Conservation (phyloP, 1,140 invertebrate genomes). For the Proales similis region DNA sequence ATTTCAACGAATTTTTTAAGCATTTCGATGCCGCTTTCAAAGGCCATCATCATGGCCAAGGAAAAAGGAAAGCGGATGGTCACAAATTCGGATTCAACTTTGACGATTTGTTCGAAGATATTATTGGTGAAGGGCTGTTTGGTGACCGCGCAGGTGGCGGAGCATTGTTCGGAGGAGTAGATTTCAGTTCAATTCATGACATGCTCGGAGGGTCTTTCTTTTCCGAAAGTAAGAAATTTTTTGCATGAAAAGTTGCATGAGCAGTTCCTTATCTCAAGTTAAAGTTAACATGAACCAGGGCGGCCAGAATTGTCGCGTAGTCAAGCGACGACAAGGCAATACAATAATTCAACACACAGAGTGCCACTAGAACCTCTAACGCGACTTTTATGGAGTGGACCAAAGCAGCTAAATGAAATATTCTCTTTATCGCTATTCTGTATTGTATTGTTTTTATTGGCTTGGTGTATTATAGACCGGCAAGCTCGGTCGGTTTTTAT, state of each 20-base stretch:
- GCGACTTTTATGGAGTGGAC: not conserved
- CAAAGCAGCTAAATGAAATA: too few relatives aligned
- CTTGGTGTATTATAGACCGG: not conserved
- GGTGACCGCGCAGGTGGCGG: too few relatives aligned
- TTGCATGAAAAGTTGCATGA: not conserved
- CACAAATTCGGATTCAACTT: slow-evolving; percentile 30
- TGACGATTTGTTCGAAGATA: slow-evolving; percentile 34
- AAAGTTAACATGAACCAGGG: slow-evolving; percentile 31
- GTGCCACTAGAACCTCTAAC: slow-evolving; percentile 18
- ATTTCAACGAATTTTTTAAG: slow-evolving; percentile 29
- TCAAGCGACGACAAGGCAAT: slow-evolving; percentile 34
- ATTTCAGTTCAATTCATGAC: not conserved
- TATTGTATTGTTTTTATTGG: not conserved
- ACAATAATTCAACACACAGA: slow-evolving; percentile 31
- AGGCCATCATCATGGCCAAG: slow-evolving; percentile 32
- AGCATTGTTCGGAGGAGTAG: slow-evolving; percentile 6
- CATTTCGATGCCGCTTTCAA: slow-evolving; percentile 24
- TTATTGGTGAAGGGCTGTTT: too few relatives aligned
- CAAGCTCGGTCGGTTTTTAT: not conserved
- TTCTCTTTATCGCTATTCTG: slow-evolving; percentile 13
- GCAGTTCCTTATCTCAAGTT: not conserved
- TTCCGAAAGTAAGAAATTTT: slow-evolving; percentile 18
- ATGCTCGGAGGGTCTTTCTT: slow-evolving; percentile 16
- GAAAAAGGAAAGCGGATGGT: slow-evolving; percentile 15
- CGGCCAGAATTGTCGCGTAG: slow-evolving; percentile 17